Evolutionary conservation across 2,797 vertebrate species (phyloP).

Genomic region (Luscinia megarhynchos): DNA sequence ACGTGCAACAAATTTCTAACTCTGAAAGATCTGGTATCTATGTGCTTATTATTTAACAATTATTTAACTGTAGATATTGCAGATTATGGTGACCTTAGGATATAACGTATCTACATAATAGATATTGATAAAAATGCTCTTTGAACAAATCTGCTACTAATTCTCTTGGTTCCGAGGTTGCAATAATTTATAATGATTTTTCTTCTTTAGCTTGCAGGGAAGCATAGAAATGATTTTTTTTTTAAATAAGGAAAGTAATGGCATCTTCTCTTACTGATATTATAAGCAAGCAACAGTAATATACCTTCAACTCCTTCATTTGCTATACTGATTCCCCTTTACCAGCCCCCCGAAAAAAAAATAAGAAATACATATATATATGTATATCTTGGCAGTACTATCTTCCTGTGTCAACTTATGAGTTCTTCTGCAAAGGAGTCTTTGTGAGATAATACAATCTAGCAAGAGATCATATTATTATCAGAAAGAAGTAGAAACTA

Average conservation of each 20-base stretch:
- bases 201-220: not conserved
- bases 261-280: not conserved
- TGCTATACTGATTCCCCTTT: not conserved
- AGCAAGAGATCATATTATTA: not conserved
- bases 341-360: too few relatives aligned
- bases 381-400: not conserved
- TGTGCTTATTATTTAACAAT: not conserved
- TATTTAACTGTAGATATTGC: not conserved
- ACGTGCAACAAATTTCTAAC: not conserved
- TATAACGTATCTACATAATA: not conserved
- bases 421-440: not conserved
- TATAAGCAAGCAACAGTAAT: not conserved
- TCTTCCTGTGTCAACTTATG: not conserved
- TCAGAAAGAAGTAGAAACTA: not conserved
- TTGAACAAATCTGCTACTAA: not conserved
- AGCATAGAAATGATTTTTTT: not conserved
- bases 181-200: not conserved
- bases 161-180: not conserved
- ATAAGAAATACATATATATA: too few relatives aligned
- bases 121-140: not conserved
- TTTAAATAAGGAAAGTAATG: not conserved
- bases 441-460: not conserved
- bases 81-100: not conserved
- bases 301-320: not conserved
- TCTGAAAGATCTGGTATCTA: not conserved